Base-by-base conservation (phyloP, 2,797 vertebrate species). In the Vultur gryphus region DNA sequence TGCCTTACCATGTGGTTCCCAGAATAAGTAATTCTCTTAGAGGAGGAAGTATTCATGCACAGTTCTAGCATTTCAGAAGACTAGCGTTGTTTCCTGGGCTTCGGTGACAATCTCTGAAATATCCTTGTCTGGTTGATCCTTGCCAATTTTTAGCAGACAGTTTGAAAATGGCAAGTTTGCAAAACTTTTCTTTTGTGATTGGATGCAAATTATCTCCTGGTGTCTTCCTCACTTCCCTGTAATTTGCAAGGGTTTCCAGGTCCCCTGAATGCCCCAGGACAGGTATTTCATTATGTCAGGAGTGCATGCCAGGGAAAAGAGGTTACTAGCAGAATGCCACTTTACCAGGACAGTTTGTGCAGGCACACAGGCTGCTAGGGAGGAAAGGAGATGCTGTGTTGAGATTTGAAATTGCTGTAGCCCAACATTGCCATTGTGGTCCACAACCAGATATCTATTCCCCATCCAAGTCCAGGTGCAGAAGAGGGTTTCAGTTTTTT, bases 1-100 rank as follows among this genome's bases (percentile, higher is more conserved):
- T 87, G 88, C 59, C 59, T 91, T 95, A 76, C 91, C 87, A 90
- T 97, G 90, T 89, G 78, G 70, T 64, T 89, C 55, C n/a, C 49
- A 80, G 62, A 93, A 71, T 83, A 94, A 92, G 37, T 65, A 57
- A 92, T 75, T 84, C 21, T 72, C 48, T 86, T n/a, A 62, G 43
- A 73, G 20, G 5, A 88, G 28, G 39, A 93, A 37, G 35, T 43
- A 71, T 28, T 91, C n/a, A 26, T 46, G 20, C 18, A 37, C 43
- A 75, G 24, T 35, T 75, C 49, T 91, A 31, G 8, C 39, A 54
- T 87, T 81, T 84, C 69, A 64, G 59, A 95, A 89, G 76, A 62
- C 14, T 66, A 69, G 16, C 10, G 4, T 35, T 77, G 24, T 54
- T 90, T 73, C 76, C 62, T 20, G n/a, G 41, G 48, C 29, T 26